phyloP scores from a whole-genome alignment of 2,797 vertebrate species.

The Synanceia verrucosa region DNA sequence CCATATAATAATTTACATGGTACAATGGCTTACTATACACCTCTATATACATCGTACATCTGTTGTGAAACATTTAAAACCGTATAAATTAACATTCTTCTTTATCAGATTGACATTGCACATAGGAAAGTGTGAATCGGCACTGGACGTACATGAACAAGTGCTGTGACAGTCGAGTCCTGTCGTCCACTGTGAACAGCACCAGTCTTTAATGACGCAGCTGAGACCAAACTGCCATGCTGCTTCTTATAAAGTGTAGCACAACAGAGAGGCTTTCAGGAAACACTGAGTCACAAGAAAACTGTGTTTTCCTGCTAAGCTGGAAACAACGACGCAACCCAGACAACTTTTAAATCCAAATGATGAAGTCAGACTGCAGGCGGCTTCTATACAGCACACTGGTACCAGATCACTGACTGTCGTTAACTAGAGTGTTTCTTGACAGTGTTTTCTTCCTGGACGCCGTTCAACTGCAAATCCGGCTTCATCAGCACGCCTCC shows the following conservation, averaged over 20 bases:
- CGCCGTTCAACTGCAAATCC: background rate
- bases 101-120: slow-evolving; percentile 75
- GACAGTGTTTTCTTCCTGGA: background rate
- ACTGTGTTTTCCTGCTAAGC: background rate
- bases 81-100: slow-evolving; percentile 84
- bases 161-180: slow-evolving; percentile 30
- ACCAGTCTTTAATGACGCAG: slow-evolving; percentile 39
- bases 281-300: slow-evolving; percentile 1
- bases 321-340: background rate
- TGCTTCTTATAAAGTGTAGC: slow-evolving; percentile 29
- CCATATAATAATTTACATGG: slow-evolving; percentile 74
- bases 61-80: slow-evolving; percentile 67
- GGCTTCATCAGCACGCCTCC: background rate
- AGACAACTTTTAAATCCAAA: background rate
- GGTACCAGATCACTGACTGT: slow-evolving; percentile 46
- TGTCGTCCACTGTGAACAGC: slow-evolving; percentile 52
- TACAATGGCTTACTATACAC: slow-evolving; percentile 76
- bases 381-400: background rate
- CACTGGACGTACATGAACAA: slow-evolving; percentile 61
- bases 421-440: slow-evolving; percentile 12
- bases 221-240: slow-evolving; percentile 3
- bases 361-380: slow-evolving; percentile 7
- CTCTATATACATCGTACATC: slow-evolving; percentile 66
- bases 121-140: slow-evolving; percentile 75
- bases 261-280: slow-evolving; percentile 21